Percentiles rank a stretch among this genome's conserved stretches.
Evolutionary conservation across 2,888 invertebrate species (phyloP).

Genomic region (Sphaeridia pumilis): DNA sequence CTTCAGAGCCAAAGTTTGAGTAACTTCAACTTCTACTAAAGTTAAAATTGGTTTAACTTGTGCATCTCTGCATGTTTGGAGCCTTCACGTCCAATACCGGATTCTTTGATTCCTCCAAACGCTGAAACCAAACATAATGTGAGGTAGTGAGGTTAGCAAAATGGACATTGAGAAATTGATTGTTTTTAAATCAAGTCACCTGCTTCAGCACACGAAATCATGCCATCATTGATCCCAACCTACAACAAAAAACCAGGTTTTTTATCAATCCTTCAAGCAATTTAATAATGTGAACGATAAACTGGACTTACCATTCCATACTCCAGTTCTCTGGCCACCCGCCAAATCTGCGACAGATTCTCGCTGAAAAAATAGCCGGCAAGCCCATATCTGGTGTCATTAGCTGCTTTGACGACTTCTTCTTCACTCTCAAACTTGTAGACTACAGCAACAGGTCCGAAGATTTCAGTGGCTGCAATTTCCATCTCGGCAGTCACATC

Average conservation of each 20-base stretch:
- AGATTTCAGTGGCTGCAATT: slow-evolving; percentile 78
- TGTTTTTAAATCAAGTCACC: too few relatives aligned
- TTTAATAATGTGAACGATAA: too few relatives aligned
- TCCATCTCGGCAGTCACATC: slow-evolving; percentile 67
- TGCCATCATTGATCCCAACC: slow-evolving; percentile 87
- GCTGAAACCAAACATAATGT: slow-evolving; percentile 43
- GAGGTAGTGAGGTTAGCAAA: too few relatives aligned
- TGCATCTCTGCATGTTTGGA: slow-evolving; percentile 82
- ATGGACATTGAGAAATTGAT: too few relatives aligned
- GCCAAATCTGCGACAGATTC: slow-evolving; percentile 77
- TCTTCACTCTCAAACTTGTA: slow-evolving; percentile 67
- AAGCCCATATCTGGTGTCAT: slow-evolving; percentile 63
- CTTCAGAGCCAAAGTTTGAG: too few relatives aligned
- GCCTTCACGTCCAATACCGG: slow-evolving; percentile 90
- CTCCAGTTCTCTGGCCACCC: slow-evolving; percentile 73
- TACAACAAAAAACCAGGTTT: slow-evolving; percentile 3
- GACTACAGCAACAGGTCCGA: slow-evolving; percentile 77
- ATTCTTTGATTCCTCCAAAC: slow-evolving; percentile 95
- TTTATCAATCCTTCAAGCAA: background rate
- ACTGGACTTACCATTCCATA: slow-evolving; percentile 60
- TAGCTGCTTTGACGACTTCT: slow-evolving; percentile 73
- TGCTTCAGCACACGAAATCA: slow-evolving; percentile 80
- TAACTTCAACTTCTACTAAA: too few relatives aligned
- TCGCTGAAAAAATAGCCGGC: slow-evolving; percentile 90
- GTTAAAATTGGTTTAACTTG: too few relatives aligned